Conservation (phyloP, 2,888 invertebrate genomes). For the Phalangium opilio region DNA sequence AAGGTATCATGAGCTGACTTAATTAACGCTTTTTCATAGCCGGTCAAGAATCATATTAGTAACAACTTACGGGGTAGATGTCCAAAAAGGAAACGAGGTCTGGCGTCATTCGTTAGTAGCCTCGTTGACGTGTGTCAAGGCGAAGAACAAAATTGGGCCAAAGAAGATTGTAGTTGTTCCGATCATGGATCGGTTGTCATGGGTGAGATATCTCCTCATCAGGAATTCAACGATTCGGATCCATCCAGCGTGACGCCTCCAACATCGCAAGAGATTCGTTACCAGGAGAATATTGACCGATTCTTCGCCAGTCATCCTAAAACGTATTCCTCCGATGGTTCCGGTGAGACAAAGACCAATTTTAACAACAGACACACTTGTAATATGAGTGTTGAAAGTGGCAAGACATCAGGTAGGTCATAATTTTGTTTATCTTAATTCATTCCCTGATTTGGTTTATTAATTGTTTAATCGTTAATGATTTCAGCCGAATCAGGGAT, state of each 20-base stretch:
- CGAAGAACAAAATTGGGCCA: neutral
- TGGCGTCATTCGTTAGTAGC: conserved; percentile 12
- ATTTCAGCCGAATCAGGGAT: too few relatives aligned
- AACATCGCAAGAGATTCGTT: conserved; percentile 49
- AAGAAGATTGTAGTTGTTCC: conserved; percentile 6
- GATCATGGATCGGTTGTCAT: conserved; percentile 26
- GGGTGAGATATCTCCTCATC: conserved; percentile 30
- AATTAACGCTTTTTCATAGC: neutral
- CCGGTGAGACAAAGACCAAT: conserved; percentile 8
- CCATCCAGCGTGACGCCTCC: conserved; percentile 61
- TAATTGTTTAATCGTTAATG: too few relatives aligned
- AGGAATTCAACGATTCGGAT: conserved; percentile 44
- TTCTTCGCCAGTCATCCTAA: conserved; percentile 17
- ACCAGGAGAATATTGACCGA: conserved; percentile 47
- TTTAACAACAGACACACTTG: too few relatives aligned
- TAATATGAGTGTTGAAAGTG: too few relatives aligned
- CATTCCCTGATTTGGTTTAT: too few relatives aligned
- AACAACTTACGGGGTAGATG: neutral
- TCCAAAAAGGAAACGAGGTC: conserved; percentile 13
- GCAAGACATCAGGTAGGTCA: too few relatives aligned
- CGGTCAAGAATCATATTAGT: conserved; percentile 2
- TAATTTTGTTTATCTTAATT: too few relatives aligned
- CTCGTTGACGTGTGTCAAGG: conserved; percentile 9
- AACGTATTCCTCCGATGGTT: conserved; percentile 14
- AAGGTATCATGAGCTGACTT: conserved; percentile 27